A percentile compares a stretch with the other conserved stretches of the same genome.
phyloP scores from a whole-genome alignment of 1,140 invertebrate genomes.

The Zeugodacus cucurbitae region DNA sequence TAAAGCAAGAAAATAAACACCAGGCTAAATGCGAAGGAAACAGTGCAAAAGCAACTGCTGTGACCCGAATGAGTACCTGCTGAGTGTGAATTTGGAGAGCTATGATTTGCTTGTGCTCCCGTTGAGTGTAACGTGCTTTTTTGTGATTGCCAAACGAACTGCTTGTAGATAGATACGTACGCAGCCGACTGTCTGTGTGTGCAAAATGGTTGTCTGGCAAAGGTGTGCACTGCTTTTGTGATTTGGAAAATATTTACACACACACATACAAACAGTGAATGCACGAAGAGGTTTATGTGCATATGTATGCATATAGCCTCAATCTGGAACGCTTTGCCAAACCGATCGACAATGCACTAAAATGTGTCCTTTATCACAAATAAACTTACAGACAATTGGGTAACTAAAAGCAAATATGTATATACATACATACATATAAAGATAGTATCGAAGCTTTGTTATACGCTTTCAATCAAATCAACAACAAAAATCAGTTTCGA shows the following conservation, averaged over 20 bases:
- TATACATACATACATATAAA: not conserved
- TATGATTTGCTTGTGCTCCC: not conserved
- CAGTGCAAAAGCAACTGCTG: slow-evolving; percentile 5
- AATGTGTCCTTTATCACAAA: not conserved
- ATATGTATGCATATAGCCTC: not conserved
- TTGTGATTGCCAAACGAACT: not conserved
- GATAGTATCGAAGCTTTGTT: not conserved
- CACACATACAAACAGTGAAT: not conserved
- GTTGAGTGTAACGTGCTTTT: not conserved
- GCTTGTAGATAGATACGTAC: not conserved
- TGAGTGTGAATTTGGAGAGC: slow-evolving; percentile 9
- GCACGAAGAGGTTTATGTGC: not conserved
- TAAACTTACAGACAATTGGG: not conserved
- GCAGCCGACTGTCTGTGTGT: not conserved
- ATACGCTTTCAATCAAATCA: not conserved
- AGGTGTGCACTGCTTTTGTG: slow-evolving; percentile 22
- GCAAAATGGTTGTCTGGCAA: not conserved
- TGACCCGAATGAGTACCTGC: slow-evolving; percentile 17
- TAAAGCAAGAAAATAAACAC: not conserved
- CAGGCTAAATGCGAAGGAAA: not conserved
- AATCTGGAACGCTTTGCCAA: not conserved
- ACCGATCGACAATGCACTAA: not conserved
- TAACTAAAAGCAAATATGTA: not conserved
- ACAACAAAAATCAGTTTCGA: not conserved
- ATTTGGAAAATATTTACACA: not conserved